Base-by-base conservation (phyloP, 2,888 invertebrate genomes). In the Andricus quercusramuli region DNA sequence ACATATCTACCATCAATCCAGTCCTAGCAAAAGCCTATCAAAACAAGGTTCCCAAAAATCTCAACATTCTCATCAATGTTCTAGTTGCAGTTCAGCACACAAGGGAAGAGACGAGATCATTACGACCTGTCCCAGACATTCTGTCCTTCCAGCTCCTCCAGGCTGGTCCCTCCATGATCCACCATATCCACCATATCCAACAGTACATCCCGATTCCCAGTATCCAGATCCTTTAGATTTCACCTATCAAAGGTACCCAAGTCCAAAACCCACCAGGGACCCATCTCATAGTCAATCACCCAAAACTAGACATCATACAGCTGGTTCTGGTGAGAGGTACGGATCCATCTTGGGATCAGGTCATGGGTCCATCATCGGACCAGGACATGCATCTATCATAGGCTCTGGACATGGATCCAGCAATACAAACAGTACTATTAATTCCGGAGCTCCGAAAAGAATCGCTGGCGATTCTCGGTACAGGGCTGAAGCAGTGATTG, bases 401-500 rank as follows among this genome's bases (percentile, higher is more conserved):
- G 81, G 84, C 22, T 82, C 82, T 11, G 84, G 85, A 3, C 86
- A 85, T 11, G 88, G 80, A 2, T 87, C 88, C n/a, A 89, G 87
- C 68, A 88, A 87, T 76, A 82, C 85, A 64, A 86, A 86, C 3
- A 86, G 85, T 65, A 84, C 88, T 5, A 88, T 87, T 65, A 87
- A 90, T 78, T 89, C 90, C 0, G 80, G 84, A 6, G 86, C 86
- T 32, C 86, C 88, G 0, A 89, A 89, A 79, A 79, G 77, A 64
- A 70, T 86, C 25, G 51, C 81, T 0, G 70, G 83, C 4, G 90
- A 91, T 79, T 90, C 92, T 0, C 88, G 91, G 83, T 95, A 94
- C 90, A 93, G 94, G 81, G 95, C 95, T 11, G 95, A 95, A 86
- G 95, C 95, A 4, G 94, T 94, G 80, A 95, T 95, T 83, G 95